Base-by-base conservation (phyloP, 2,797 vertebrate genomes). In the Anomalospiza imberbis region DNA sequence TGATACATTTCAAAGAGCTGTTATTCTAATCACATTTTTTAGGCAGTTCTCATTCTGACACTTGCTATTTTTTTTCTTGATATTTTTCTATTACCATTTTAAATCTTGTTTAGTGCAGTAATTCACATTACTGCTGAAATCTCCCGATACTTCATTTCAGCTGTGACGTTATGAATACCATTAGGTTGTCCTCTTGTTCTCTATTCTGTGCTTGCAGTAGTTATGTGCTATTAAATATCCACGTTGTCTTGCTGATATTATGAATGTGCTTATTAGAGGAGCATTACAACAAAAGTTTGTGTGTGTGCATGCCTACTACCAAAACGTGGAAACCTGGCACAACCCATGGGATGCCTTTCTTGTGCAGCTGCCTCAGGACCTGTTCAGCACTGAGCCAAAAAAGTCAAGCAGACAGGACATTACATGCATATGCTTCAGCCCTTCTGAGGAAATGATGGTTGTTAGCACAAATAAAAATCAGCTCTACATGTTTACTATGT, bases 351-450 rank as follows among this genome's bases (percentile, higher is more conserved):
- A 34, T 94, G 65, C 60, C 17, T 79, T 89, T 94, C 61, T 94
- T 77, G 44, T 78, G 19, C 97, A 99, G 99, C 98, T 99, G 93
- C 99, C 98, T 40, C 53, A 96, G 57, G 98, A 99, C 89, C 95
- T 53, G 1, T 96, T 94, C 94, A 98, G 97, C 93, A 97, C 62
- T 7, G 98, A 98, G 50, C 96, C 97, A 38, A 97, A 96, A 62
- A 96, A 94, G 11, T 98, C 97, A 8, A 92, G 97, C 81, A 95
- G 93, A 40, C 99, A 99, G 97, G 97, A 99, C 47, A 96, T 99
- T 70, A 82, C 97, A 62, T 98, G 97, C 31, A 97, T 99, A 95
- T 98, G 98, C 95, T 98, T 99, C 89, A 99, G 99, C 94, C 99
- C 99, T 25, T 98, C 99, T 10, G 99, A 99, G 96, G 98, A 99